Evolutionary conservation across 2,797 vertebrate species (phyloP).

Genomic region (Sebastes steindachneri): DNA sequence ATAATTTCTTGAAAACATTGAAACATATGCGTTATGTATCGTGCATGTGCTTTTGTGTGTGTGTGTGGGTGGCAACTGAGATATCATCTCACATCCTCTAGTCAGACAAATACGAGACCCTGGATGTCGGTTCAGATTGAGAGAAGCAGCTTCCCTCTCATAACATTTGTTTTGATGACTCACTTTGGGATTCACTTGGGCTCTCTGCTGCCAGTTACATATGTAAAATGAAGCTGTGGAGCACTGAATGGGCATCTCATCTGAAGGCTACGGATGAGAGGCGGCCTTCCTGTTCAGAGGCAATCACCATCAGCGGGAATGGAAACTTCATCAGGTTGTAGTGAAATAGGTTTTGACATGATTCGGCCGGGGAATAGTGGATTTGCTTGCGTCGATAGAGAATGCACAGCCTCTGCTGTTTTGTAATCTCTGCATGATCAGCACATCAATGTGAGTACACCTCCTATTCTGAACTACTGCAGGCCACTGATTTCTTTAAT

Average conservation of each 20-base stretch:
- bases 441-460: not conserved
- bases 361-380: not conserved
- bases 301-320: not conserved
- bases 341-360: not conserved
- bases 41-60: not conserved
- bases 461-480: not conserved
- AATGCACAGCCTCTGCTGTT: not conserved
- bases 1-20: not conserved
- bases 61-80: not conserved
- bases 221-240: not conserved
- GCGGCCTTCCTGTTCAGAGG: not conserved
- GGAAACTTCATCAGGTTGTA: not conserved
- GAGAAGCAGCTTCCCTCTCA: slow-evolving; percentile 5
- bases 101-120: not conserved
- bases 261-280: not conserved
- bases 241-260: not conserved
- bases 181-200: not conserved
- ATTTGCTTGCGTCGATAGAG: not conserved
- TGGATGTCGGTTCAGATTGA: not conserved
- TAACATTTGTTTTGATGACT: slow-evolving; percentile 41
- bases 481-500: not conserved
- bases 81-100: not conserved
- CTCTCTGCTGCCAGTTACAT: not conserved
- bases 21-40: not conserved
- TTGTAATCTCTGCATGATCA: slow-evolving; percentile 5